Base-by-base conservation (phyloP, 2,797 vertebrate genomes). In the Erethizon dorsatum region DNA sequence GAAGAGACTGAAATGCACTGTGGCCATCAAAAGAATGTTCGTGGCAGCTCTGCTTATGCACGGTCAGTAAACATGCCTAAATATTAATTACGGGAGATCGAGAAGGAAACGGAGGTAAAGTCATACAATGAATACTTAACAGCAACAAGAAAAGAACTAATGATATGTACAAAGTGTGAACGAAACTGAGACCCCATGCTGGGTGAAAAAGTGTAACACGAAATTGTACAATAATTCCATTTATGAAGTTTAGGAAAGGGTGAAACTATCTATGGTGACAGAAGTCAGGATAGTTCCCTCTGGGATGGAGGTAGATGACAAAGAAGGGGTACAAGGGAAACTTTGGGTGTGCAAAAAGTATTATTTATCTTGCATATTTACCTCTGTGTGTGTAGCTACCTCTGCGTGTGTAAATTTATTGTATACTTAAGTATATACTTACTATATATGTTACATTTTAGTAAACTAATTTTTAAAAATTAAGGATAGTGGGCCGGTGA, bases 401-500 rank as follows among this genome's bases (percentile, higher is more conserved):
- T 82, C 31, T 85, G 69, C 37, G 12, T 59, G n/a, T 24, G 28
- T 52, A 71, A 52, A 71, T 59, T 85, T 31, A 89, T 5, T 63
- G 41, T 47, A 84, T n/a, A 41, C 10, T 71, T 47, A 92, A 33
- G 18, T 54, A 87, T 10, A 75, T 14, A 61, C 59, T 33, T 65
- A 86, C 4, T 54, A 17, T 28, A 33, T 15, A 37, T 50, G 2
- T 41, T 80, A 78, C 56, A 88, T 24, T 14, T 56, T 67, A 90
- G 67, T 79, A 67, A 83, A 59, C 28, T 87, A 24, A 47, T 73
- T 94, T 90, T 86, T 71, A 3, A 15, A 83, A 92, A 90, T 65
- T 91, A 92, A 59, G 31, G 11, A 31, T 26, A 89, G 63, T 59
- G 37, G 37, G 37, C 37, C 37, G 37, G 37, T 41, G 37, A 41